Conservation (phyloP, 2,888 invertebrate genomes). For the Linyphia triangularis region DNA sequence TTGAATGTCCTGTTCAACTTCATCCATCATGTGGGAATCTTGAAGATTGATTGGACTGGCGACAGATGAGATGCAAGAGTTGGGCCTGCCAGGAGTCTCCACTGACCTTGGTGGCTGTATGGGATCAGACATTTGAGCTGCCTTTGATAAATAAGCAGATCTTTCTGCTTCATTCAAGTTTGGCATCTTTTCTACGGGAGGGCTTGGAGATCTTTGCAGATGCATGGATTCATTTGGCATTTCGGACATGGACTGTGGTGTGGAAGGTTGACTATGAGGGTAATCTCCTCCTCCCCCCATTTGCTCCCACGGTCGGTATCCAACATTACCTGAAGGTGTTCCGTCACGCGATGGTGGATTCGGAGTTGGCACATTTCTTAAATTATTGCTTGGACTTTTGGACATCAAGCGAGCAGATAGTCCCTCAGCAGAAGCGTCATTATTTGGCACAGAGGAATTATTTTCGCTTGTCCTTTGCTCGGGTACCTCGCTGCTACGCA, state of each 20-base stretch:
- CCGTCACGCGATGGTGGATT: constrained; percentile 73
- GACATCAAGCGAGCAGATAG: constrained; percentile 75
- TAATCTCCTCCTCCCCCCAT: constrained; percentile 52
- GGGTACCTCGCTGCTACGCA: constrained; percentile 16
- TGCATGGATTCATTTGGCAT: constrained; percentile 37
- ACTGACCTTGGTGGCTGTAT: constrained; percentile 58
- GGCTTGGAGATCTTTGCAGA: constrained; percentile 73
- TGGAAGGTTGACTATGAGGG: constrained; percentile 65
- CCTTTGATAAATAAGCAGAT: constrained; percentile 36
- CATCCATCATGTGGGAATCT: constrained; percentile 54
- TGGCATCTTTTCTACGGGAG: constrained; percentile 63
- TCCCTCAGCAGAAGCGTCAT: constrained; percentile 75
- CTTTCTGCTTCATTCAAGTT: constrained; percentile 46
- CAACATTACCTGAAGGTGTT: constrained; percentile 74
- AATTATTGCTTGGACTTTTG: constrained; percentile 65
- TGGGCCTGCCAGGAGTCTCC: constrained; percentile 68
- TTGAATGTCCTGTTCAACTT: constrained; percentile 51
- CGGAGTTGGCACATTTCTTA: constrained; percentile 60
- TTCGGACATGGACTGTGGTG: constrained; percentile 62
- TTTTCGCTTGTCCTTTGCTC: constrained; percentile 43
- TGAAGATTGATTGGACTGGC: constrained; percentile 60
- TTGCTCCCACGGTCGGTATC: constrained; percentile 76
- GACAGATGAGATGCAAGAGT: constrained; percentile 68
- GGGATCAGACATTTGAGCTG: constrained; percentile 53
- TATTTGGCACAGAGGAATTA: constrained; percentile 56